A percentile compares a stretch with the other conserved stretches of the same genome.
phyloP scores from a whole-genome alignment of 2,797 vertebrate genomes.

The Sebastes iracundus region DNA sequence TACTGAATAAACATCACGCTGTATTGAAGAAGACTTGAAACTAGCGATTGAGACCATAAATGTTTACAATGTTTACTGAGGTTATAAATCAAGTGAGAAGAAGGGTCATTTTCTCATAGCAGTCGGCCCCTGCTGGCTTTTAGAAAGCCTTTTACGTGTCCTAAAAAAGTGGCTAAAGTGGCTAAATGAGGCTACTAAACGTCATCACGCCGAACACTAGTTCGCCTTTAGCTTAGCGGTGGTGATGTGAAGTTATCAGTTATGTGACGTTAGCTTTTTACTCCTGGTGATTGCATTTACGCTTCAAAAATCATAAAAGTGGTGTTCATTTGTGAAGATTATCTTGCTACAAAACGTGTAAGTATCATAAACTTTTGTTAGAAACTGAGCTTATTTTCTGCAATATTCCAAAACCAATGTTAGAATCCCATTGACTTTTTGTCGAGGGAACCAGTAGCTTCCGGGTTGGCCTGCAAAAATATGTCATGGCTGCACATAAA shows the following conservation, averaged over 20 bases:
- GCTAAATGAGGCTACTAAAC: background rate
- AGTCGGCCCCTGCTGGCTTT: no score
- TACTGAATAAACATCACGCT: no score
- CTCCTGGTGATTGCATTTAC: fast-evolving
- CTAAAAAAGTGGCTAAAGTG: background rate
- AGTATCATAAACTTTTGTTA: background rate
- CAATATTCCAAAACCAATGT: background rate
- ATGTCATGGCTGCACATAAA: background rate
- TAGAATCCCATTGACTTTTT: background rate
- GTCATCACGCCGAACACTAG: background rate
- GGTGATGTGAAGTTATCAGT: background rate
- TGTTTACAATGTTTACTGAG: no score
- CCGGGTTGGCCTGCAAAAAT: background rate
- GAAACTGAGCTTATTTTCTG: background rate
- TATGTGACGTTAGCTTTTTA: background rate
- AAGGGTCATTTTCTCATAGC: no score
- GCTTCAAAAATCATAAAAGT: no score
- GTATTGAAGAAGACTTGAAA: no score
- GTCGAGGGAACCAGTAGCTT: background rate
- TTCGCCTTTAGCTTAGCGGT: background rate
- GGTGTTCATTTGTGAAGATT: background rate
- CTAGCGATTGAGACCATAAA: no score
- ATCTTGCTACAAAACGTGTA: background rate
- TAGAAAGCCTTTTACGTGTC: background rate
- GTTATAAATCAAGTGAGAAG: no score